phyloP scores from a whole-genome alignment of 2,888 invertebrate genomes.

The Plagiodera versicolora region DNA sequence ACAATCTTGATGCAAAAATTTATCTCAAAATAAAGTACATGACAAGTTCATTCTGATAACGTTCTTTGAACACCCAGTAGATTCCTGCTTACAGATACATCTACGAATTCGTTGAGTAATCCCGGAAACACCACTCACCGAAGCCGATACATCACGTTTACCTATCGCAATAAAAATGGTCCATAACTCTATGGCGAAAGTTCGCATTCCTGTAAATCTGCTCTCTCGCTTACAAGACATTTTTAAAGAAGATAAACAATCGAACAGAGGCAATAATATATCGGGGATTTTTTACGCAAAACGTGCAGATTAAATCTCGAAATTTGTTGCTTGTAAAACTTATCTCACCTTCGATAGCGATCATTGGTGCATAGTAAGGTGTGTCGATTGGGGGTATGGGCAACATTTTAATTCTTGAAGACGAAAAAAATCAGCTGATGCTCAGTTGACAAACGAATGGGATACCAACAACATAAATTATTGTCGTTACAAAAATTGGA shows the following conservation, averaged over 20 bases:
- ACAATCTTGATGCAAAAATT: too few relatives aligned
- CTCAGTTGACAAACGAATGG: too few relatives aligned
- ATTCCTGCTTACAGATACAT: too few relatives aligned
- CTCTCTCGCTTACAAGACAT: slow-evolving; percentile 1
- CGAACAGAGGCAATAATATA: slow-evolving; percentile 1
- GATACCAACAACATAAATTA: too few relatives aligned
- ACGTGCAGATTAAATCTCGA: background rate
- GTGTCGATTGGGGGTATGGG: background rate
- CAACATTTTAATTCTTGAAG: background rate
- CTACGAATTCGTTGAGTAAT: background rate
- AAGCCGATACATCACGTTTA: background rate
- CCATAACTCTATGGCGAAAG: background rate
- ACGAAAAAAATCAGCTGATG: too few relatives aligned
- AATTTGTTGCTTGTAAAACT: slow-evolving; percentile 1
- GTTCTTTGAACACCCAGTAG: too few relatives aligned
- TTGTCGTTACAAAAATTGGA: too few relatives aligned
- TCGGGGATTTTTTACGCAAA: background rate
- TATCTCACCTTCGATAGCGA: background rate
- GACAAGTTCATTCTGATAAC: too few relatives aligned
- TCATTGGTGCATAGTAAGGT: background rate
- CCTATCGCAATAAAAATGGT: background rate
- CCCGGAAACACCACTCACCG: background rate
- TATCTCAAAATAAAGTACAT: too few relatives aligned
- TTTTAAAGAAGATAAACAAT: slow-evolving; percentile 1
- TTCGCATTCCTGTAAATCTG: background rate